These are phyloP conservation scores for Pogonocherus hispidulus DNA, from an alignment of 2,888 invertebrate genomes.

Conservation along the genomic window DNA sequence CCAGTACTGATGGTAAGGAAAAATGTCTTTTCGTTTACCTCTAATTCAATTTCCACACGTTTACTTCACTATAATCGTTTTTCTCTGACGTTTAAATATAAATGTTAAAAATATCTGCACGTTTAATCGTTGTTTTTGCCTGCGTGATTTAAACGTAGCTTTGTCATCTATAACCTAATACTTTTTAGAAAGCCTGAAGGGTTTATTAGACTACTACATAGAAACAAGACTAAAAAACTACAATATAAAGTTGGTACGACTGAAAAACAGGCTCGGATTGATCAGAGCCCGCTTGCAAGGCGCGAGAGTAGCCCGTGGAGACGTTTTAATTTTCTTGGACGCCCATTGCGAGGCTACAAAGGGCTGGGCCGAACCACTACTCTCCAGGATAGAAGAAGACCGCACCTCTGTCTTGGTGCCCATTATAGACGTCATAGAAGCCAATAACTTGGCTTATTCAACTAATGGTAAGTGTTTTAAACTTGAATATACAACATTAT, in stretches of 20 bases:
- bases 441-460: conserved; percentile 82
- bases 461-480: conserved; percentile 73
- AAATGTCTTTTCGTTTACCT: too few relatives aligned
- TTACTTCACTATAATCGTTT: too few relatives aligned
- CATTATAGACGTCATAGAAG: conserved; percentile 94
- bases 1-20: conserved; percentile 81
- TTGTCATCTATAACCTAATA: too few relatives aligned
- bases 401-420: conserved; percentile 89
- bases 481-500: too few relatives aligned
- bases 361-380: conserved; percentile 90
- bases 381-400: conserved; percentile 87
- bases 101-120: too few relatives aligned
- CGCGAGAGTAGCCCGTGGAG: conserved; percentile 85
- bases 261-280: conserved; percentile 84
- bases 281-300: conserved; percentile 93
- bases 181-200: conserved; percentile 80
- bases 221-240: conserved; percentile 78
- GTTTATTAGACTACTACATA: conserved; percentile 85
- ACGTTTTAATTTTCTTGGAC: conserved; percentile 88
- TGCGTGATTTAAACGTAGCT: too few relatives aligned
- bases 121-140: too few relatives aligned
- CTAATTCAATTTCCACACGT: too few relatives aligned
- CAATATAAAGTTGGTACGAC: conserved; percentile 80
- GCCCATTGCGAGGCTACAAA: conserved; percentile 90
- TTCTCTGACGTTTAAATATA: too few relatives aligned